Percentiles rank a stretch among this genome's conserved stretches.
These are phyloP conservation scores for Ametastegia equiseti DNA, from an alignment of 2,888 invertebrate genomes.

Conservation along the genomic window DNA sequence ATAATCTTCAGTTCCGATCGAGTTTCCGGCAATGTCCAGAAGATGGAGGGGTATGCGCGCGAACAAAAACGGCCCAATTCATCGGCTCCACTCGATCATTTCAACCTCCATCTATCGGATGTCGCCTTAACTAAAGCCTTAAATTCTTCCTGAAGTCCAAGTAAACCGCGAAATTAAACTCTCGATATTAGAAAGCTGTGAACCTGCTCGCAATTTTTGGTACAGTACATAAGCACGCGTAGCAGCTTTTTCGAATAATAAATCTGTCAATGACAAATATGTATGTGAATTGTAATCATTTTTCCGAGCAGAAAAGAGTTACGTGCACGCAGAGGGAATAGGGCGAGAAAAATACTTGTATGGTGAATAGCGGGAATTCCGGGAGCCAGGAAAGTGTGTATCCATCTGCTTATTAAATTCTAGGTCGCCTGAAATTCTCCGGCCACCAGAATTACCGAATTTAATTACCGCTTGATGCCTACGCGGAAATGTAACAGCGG, in stretches of 20 bases:
- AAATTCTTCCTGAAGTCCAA: too few relatives aligned
- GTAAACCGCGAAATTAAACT: too few relatives aligned
- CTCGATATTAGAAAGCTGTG: too few relatives aligned
- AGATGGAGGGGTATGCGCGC: too few relatives aligned
- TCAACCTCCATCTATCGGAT: too few relatives aligned
- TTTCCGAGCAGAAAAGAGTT: background rate
- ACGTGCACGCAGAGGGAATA: background rate
- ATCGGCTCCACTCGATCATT: too few relatives aligned
- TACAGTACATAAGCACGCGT: background rate
- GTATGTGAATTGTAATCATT: constrained; percentile 18
- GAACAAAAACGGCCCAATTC: too few relatives aligned
- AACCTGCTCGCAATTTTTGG: too few relatives aligned
- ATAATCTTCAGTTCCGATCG: too few relatives aligned
- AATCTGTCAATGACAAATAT: background rate
- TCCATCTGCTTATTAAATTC: constrained; percentile 39
- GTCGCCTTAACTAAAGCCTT: too few relatives aligned
- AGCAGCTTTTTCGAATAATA: background rate
- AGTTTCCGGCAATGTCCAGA: too few relatives aligned
- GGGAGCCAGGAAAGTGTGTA: constrained; percentile 10
- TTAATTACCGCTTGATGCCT: constrained; percentile 25
- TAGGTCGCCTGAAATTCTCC: constrained; percentile 31
- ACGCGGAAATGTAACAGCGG: background rate
- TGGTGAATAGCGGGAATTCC: constrained; percentile 24
- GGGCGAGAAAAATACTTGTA: background rate
- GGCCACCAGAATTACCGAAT: constrained; percentile 28